Base-by-base conservation (phyloP, 2,797 vertebrate species). In the Enteromius radiatus region DNA sequence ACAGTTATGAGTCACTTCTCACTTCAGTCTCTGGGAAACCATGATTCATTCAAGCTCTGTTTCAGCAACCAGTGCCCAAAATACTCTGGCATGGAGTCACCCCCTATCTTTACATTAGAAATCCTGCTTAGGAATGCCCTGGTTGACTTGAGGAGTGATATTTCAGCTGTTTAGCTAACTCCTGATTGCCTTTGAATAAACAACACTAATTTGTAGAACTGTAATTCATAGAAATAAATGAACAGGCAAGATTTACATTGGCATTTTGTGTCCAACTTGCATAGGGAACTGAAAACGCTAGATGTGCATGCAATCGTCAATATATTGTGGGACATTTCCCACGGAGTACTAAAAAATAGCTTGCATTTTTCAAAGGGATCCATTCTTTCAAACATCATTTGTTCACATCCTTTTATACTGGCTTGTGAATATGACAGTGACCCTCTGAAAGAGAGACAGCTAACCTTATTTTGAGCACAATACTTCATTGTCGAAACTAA, bases 41-140 rank as follows among this genome's bases (percentile, higher is more conserved):
- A 68, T 86, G 87, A 90, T 88, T 89, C 88, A 88, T 85, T 83
- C 78, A 68, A 79, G 82, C 73, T 85, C 69, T 43, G 70, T 76
- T 86, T 84, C 43, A 79, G 76, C 70, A 80, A 45, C 52, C 41
- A 38, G 31, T 59, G 75, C 86, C 77, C 31, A 84, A 88, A 88
- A 88, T 88, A 87, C 71, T 81, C 76, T 41, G 67, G 64, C 70
- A 80, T 80, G 45, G 54, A n/a, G 74, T 70, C 78, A 28, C 45
- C 64, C 21, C 69, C 59, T 71, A 23, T 86, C 73, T 33, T 49
- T 70, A 21, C 36, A 31, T 28, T 80, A 11, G 28, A 71, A 52
- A 38, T 5, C 49, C 36, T 56, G 8, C 65, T n/a, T 63, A 73
- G 81, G 64, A 76, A 77, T 77, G 65, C 76, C 71, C 70, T 31